Conservation (phyloP, 2,888 invertebrate species). For the Cheilosia scutellata region DNA sequence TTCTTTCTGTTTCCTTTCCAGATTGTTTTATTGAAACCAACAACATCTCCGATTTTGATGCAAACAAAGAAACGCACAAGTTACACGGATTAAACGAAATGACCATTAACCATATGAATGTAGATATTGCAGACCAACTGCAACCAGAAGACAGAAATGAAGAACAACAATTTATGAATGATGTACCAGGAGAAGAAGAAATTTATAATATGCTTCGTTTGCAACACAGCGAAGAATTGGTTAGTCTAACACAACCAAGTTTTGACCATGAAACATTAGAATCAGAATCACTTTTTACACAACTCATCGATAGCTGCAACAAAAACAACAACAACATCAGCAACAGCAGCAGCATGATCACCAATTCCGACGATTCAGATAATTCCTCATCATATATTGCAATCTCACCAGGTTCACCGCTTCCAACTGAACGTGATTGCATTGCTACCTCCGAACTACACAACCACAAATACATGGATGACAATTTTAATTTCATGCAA, state of each 20-base stretch:
- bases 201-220: conserved; percentile 48
- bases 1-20: conserved; percentile 11
- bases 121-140: conserved; percentile 52
- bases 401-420: conserved; percentile 57
- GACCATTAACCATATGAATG: conserved; percentile 70
- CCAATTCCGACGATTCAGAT: conserved; percentile 53
- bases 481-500: conserved; percentile 11
- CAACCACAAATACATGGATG: conserved; percentile 24
- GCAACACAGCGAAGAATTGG: conserved; percentile 66
- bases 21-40: conserved; percentile 66
- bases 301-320: conserved; percentile 3
- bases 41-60: conserved; percentile 65
- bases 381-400: conserved; percentile 56
- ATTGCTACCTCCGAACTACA: conserved; percentile 59
- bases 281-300: conserved; percentile 42
- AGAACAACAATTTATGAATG: conserved; percentile 56
- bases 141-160: conserved; percentile 53
- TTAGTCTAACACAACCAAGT: conserved; percentile 61
- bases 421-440: conserved; percentile 62
- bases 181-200: conserved; percentile 64
- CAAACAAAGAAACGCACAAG: conserved; percentile 64
- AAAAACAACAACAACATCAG: not conserved
- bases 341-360: conserved; percentile 10
- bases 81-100: conserved; percentile 70
- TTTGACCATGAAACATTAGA: conserved; percentile 56